A percentile compares a stretch with the other conserved stretches of the same genome.
Conservation (phyloP, 2,113 vertebrate genomes). For the Pygoscelis adeliae region DNA sequence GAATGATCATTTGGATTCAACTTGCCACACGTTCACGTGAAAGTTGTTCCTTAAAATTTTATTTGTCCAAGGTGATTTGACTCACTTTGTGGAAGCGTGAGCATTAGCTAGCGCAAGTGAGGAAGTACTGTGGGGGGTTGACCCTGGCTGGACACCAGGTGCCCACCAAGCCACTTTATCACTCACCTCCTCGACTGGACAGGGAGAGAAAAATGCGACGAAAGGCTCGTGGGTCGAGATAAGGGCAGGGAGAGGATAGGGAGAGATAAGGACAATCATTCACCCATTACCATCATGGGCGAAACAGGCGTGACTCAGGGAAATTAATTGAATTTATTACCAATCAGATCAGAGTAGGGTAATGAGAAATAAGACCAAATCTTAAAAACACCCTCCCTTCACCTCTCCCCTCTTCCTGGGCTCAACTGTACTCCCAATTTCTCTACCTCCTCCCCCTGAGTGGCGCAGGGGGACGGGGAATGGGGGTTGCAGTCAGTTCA, state of each 20-base stretch:
- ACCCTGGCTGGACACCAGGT: not conserved
- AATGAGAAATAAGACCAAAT: not conserved
- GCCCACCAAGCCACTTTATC: not conserved
- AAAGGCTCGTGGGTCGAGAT: not conserved
- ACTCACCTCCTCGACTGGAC: not conserved
- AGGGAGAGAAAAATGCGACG: accelerated
- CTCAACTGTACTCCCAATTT: accelerated
- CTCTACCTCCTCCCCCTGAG: not conserved
- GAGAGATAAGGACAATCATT: no score
- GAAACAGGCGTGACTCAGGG: not conserved
- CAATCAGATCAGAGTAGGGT: not conserved
- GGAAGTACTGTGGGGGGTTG: not conserved
- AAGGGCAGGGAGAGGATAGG: not conserved
- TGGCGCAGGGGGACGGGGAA: accelerated
- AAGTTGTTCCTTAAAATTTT: not conserved
- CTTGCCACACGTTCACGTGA: no score
- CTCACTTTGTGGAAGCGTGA: not conserved
- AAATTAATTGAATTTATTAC: not conserved
- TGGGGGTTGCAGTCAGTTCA: not conserved
- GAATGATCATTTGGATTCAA: not conserved
- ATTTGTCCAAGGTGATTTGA: not conserved
- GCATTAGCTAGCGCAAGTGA: not conserved
- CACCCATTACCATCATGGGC: accelerated
- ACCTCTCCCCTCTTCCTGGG: not conserved
- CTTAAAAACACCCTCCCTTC: not conserved